Conservation (phyloP, 2,888 invertebrate species). For the Thymelicus lineola region DNA sequence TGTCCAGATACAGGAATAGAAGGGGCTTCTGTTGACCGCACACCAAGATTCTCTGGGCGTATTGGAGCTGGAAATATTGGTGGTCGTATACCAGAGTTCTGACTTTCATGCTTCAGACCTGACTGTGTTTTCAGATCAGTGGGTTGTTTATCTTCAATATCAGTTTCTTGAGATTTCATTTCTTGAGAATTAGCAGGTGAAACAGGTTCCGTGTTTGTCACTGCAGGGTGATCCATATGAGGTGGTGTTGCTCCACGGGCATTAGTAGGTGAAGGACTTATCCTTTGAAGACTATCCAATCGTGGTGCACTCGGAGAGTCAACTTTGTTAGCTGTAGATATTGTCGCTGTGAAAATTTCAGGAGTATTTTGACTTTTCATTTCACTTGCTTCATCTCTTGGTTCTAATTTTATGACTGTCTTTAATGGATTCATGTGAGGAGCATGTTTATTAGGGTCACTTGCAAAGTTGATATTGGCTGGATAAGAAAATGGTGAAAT, state of each 20-base stretch:
- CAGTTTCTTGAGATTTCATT: conserved; percentile 67
- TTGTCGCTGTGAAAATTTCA: conserved; percentile 81
- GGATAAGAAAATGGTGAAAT: conserved; percentile 75
- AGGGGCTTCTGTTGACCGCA: conserved; percentile 67
- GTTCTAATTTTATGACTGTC: conserved; percentile 81
- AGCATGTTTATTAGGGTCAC: conserved; percentile 76
- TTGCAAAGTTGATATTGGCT: conserved; percentile 69
- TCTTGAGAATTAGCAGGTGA: conserved; percentile 78
- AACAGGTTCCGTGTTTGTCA: conserved; percentile 73
- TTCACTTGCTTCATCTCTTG: conserved; percentile 77
- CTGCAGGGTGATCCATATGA: conserved; percentile 73
- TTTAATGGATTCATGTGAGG: conserved; percentile 77
- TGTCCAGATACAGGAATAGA: conserved; percentile 68
- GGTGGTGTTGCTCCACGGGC: conserved; percentile 71
- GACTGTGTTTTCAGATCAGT: conserved; percentile 78
- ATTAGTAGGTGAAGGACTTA: conserved; percentile 78
- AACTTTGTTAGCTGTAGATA: conserved; percentile 73
- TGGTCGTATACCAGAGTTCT: conserved; percentile 60
- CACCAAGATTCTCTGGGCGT: conserved; percentile 73
- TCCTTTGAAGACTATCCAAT: conserved; percentile 72
- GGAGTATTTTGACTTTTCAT: conserved; percentile 78
- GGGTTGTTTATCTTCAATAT: conserved; percentile 75
- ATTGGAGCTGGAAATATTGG: conserved; percentile 70
- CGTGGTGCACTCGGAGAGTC: conserved; percentile 75
- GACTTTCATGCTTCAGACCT: conserved; percentile 65